Conservation (phyloP, 23 tunicate genomes). For the Ascidia mentula region DNA sequence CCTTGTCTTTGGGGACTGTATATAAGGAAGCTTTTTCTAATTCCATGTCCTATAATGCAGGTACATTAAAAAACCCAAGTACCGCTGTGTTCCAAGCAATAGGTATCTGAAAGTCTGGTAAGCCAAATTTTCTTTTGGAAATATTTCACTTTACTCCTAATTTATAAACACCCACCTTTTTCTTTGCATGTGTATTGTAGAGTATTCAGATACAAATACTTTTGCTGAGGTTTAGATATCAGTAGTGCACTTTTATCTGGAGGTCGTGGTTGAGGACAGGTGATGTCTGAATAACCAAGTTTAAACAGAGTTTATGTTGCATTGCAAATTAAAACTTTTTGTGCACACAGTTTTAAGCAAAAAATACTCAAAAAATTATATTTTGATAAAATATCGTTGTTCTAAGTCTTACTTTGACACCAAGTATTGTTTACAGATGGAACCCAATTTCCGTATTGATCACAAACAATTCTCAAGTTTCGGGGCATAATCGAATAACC, state of each 20-base stretch:
- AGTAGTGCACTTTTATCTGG: neutral
- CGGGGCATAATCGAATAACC: conserved; percentile 37
- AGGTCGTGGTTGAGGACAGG: conserved; percentile 38
- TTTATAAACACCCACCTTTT: conserved; percentile 30
- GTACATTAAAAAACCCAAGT: too few species aligned
- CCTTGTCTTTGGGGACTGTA: conserved; percentile 20
- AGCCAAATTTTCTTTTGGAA: too few species aligned
- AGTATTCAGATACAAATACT: conserved; percentile 17
- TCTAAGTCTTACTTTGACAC: conserved; percentile 39
- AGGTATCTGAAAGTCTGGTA: too few species aligned
- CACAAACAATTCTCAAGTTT: conserved; percentile 22
- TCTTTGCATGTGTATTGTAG: conserved; percentile 48
- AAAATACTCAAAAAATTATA: neutral
- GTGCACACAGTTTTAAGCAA: neutral
- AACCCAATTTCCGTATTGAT: conserved; percentile 53
- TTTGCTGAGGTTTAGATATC: neutral
- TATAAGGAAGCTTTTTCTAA: conserved; percentile 37
- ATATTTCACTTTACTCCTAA: neutral
- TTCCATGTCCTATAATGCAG: conserved; percentile 12
- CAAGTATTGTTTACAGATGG: conserved; percentile 28
- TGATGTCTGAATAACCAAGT: conserved; percentile 27
- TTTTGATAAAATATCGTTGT: neutral
- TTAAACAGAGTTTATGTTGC: neutral
- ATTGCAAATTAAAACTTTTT: neutral
- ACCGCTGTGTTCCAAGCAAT: too few species aligned